A percentile compares a stretch with the other conserved stretches of the same genome.
Evolutionary conservation across 2,797 vertebrate genomes (phyloP).

Genomic region (Myoxocephalus aenaeus): DNA sequence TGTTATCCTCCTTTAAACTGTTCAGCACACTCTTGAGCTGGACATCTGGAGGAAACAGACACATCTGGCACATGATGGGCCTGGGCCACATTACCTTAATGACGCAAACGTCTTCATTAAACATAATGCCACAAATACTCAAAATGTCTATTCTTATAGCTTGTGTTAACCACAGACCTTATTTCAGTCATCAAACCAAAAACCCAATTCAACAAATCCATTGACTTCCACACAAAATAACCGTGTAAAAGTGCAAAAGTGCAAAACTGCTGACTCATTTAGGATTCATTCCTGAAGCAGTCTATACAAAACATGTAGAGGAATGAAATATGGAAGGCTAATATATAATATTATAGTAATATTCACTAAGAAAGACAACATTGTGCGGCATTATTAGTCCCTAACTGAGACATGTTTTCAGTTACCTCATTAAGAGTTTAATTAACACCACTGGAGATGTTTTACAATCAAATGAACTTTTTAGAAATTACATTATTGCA

Average conservation of each 20-base stretch:
- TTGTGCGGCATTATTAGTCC: neutral
- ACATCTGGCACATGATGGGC: neutral
- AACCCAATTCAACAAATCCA: neutral
- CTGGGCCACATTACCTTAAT: neutral
- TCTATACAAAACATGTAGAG: neutral
- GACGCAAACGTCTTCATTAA: neutral
- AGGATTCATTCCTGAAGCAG: neutral
- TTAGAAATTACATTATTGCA: neutral
- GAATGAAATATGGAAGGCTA: too few species aligned
- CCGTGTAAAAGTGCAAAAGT: too few species aligned
- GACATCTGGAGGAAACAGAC: constrained; percentile 32
- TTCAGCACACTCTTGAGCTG: constrained; percentile 9
- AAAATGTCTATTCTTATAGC: neutral
- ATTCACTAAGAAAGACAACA: neutral
- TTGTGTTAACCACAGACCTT: neutral
- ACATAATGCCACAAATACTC: neutral
- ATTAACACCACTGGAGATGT: neutral
- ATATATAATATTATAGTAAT: neutral
- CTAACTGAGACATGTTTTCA: neutral
- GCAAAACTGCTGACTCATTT: neutral
- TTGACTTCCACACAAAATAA: neutral
- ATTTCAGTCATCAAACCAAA: neutral
- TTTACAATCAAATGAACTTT: neutral
- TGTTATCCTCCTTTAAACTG: constrained; percentile 24
- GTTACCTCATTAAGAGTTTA: neutral